Conservation (phyloP, 37 sponge, comb jelly and placozoan species). For the Haliclona indistincta region DNA sequence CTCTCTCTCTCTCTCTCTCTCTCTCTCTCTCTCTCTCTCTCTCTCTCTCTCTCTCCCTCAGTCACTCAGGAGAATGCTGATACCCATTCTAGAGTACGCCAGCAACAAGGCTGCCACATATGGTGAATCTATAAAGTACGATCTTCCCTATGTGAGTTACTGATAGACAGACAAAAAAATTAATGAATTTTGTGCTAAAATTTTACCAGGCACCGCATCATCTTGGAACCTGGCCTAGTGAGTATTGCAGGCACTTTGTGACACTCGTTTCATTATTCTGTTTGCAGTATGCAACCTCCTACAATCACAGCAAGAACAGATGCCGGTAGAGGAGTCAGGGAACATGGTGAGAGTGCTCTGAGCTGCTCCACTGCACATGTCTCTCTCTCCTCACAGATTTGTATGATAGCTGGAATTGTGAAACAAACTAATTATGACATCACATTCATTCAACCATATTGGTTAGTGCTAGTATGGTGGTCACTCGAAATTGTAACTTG, state of each 20-base stretch:
- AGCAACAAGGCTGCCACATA: slow-evolving; percentile 64
- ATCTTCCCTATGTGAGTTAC: slow-evolving; percentile 18
- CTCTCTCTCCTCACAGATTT: slow-evolving; percentile 2
- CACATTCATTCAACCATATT: slow-evolving; percentile 19
- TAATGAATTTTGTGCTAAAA: not conserved
- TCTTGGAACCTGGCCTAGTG: slow-evolving; percentile 77
- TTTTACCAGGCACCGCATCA: slow-evolving; percentile 68
- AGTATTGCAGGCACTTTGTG: not conserved
- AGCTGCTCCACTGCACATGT: not conserved
- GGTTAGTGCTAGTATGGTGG: not conserved
- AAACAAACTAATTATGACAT: not conserved
- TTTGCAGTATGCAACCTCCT: slow-evolving; percentile 62
- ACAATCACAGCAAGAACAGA: slow-evolving; percentile 68
- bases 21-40: too few relatives aligned
- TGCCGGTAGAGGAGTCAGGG: slow-evolving; percentile 83
- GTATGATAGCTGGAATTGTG: slow-evolving; percentile 38
- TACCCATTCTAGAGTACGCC: slow-evolving; percentile 73
- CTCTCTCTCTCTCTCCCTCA: not conserved
- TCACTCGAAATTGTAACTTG: slow-evolving; percentile 21
- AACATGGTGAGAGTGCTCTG: slow-evolving; percentile 46
- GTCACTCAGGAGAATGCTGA: slow-evolving; percentile 20
- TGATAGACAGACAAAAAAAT: not conserved
- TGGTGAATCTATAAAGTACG: slow-evolving; percentile 61
- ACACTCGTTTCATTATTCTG: not conserved
- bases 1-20: too few relatives aligned